Base-by-base conservation (phyloP, 1,140 invertebrate species). In the Cylas formicarius region DNA sequence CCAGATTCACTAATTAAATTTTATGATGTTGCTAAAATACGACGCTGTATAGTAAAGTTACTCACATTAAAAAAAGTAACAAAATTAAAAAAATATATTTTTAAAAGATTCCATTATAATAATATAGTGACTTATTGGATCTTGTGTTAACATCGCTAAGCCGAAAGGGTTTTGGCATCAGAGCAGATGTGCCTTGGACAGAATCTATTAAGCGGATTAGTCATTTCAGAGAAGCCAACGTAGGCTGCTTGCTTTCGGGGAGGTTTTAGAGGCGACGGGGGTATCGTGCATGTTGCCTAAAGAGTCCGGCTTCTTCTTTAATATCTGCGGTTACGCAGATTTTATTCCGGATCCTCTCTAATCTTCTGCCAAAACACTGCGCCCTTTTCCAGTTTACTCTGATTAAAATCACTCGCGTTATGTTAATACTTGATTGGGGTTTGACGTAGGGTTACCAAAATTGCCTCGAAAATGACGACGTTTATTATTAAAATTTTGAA, bases 201-300 rank as follows among this genome's bases (percentile, higher is more conserved):
- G 62, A 64, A 64, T 64, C 60, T 62, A 64, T 64, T 64, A 64
- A 64, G 62, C 55, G 60, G 62, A 64, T 64, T 64, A 52, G 53
- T 57, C 55, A 48, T 48, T 48, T 43, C 46, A 42, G 24, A 62
- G 60, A 61, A 61, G 60, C 58, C 57, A 53, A 60, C 55, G 47
- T 42, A 41, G 41, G 46, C 51, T 48, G 29, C 13, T 7, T n/a
- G 29, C 5, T 31, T 11, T 31, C 29, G 29, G 6, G 8, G 24
- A n/a, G 8, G 24, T 8, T n/a, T 8, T 8, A n/a, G 24, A n/a
- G n/a, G 24, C n/a, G 24, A 26, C 8, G 24, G 24, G 24, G 24
- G 24, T 26, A 8, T 26, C 8, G 24, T n/a, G n/a, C n/a, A n/a
- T n/a, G n/a, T n/a, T 17, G 9, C 31, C 37, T 13, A 47, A 52